Percentiles rank a stretch among this genome's conserved stretches.
Evolutionary conservation across 2,797 vertebrate species (phyloP).

Genomic region (Antennarius maculatus): DNA sequence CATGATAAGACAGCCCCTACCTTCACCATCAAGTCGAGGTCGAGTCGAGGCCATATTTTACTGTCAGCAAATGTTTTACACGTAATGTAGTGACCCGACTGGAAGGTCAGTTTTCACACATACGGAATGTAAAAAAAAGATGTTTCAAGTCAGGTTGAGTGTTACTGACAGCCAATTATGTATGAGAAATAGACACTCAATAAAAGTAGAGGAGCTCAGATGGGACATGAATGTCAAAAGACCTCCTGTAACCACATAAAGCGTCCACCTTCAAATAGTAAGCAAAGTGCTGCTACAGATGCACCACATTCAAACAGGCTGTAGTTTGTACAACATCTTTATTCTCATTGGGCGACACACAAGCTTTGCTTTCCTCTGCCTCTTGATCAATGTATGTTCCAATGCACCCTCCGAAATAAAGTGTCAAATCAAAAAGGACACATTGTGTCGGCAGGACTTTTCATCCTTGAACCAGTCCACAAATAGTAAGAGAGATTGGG

Average conservation of each 20-base stretch:
- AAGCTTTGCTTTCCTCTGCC: slow-evolving; percentile 6
- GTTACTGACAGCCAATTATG: slow-evolving; percentile 2
- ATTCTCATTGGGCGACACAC: slow-evolving; percentile 13
- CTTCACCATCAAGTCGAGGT: slow-evolving; percentile 36
- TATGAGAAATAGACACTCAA: slow-evolving; percentile 1
- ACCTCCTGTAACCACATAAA: background rate
- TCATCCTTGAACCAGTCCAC: background rate
- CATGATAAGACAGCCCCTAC: slow-evolving; percentile 52
- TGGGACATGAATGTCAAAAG: slow-evolving; percentile 8
- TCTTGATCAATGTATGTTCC: slow-evolving; percentile 4
- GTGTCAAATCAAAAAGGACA: slow-evolving; percentile 3
- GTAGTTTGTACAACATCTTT: slow-evolving; percentile 12
- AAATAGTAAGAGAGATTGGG: background rate
- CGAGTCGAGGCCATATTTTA: slow-evolving; percentile 54
- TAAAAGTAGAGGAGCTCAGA: slow-evolving; percentile 5
- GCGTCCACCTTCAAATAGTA: slow-evolving; percentile 17
- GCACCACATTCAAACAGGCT: background rate
- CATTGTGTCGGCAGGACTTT: no score
- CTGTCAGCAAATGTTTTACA: slow-evolving; percentile 43
- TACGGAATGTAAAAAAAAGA: background rate
- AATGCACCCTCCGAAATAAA: slow-evolving; percentile 5
- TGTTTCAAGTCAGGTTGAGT: slow-evolving; percentile 30
- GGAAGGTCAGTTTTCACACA: slow-evolving; percentile 10
- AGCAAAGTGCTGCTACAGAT: slow-evolving; percentile 17
- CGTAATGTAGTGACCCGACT: background rate